These are phyloP conservation scores for Athalia rosae DNA, from an alignment of 2,888 invertebrate genomes.

Conservation along the genomic window DNA sequence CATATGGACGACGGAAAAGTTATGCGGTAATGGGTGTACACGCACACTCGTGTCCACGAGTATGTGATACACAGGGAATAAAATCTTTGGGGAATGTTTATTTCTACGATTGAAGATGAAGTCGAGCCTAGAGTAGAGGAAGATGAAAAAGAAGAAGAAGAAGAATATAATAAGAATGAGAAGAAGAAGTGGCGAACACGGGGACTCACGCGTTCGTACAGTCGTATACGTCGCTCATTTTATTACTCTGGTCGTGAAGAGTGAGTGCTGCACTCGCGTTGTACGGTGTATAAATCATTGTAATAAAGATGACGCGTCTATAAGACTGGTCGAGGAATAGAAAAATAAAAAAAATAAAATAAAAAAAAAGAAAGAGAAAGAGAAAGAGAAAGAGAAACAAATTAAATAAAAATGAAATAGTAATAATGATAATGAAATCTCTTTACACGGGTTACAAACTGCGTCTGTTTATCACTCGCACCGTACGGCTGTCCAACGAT, in stretches of 20 bases:
- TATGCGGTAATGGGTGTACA: no score
- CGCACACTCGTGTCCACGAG: no score
- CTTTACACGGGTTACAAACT: slow-evolving; percentile 16
- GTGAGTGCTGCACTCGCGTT: background rate
- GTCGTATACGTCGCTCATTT: slow-evolving; percentile 7
- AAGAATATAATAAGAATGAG: no score
- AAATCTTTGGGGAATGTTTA: background rate
- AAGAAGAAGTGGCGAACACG: background rate
- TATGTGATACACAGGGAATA: background rate
- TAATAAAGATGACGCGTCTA: slow-evolving; percentile 33
- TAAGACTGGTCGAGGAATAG: background rate
- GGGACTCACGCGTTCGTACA: background rate
- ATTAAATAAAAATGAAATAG: no score
- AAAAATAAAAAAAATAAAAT: background rate
- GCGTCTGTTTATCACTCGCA: slow-evolving; percentile 35
- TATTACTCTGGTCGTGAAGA: background rate
- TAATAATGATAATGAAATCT: slow-evolving; percentile 2
- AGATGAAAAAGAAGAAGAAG: no score
- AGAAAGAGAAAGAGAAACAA: background rate
- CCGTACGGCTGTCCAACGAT: slow-evolving; percentile 2
- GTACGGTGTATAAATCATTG: slow-evolving; percentile 28
- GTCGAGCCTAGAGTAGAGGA: no score
- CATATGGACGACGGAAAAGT: background rate
- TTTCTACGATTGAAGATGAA: slow-evolving; percentile 19
- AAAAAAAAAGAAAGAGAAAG: background rate